Conservation (phyloP, 1,140 invertebrate species). For the Sitophilus oryzae region DNA sequence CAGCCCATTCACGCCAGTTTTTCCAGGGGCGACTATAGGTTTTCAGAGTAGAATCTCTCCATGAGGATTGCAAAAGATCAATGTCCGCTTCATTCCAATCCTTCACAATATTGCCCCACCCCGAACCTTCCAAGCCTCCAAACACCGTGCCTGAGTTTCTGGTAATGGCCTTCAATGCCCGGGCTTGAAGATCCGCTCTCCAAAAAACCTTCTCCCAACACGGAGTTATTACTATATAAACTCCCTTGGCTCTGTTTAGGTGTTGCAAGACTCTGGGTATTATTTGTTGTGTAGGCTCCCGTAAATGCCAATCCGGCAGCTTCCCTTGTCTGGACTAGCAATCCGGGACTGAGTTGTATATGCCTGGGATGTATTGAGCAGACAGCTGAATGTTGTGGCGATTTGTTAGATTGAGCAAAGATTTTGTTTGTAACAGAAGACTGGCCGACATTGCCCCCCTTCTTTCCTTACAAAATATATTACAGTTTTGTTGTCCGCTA, state of each 20-base stretch:
- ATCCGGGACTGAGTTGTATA: constrained; percentile 9
- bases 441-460: too few species aligned
- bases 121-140: constrained; percentile 17
- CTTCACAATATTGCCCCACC: neutral
- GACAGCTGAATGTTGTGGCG: too few species aligned
- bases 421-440: too few species aligned
- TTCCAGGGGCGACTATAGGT: constrained; percentile 15
- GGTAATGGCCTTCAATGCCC: constrained; percentile 21
- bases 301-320: constrained; percentile 10
- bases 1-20: constrained; percentile 3
- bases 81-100: neutral
- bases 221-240: constrained; percentile 34
- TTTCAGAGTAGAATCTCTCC: neutral
- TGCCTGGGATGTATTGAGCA: constrained; percentile 10
- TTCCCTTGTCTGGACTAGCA: neutral
- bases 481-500: too few species aligned
- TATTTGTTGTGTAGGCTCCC: constrained; percentile 23
- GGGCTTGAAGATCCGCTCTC: constrained; percentile 35
- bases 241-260: constrained; percentile 24
- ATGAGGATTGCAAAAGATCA: neutral
- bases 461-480: too few species aligned
- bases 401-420: too few species aligned
- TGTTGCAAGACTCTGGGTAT: constrained; percentile 32
- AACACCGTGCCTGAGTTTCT: constrained; percentile 1
- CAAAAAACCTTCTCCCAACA: constrained; percentile 40